Percentiles rank a stretch among this genome's conserved stretches.
Conservation (phyloP, 2,888 invertebrate species). For the Drosophila quasianomalipes region DNA sequence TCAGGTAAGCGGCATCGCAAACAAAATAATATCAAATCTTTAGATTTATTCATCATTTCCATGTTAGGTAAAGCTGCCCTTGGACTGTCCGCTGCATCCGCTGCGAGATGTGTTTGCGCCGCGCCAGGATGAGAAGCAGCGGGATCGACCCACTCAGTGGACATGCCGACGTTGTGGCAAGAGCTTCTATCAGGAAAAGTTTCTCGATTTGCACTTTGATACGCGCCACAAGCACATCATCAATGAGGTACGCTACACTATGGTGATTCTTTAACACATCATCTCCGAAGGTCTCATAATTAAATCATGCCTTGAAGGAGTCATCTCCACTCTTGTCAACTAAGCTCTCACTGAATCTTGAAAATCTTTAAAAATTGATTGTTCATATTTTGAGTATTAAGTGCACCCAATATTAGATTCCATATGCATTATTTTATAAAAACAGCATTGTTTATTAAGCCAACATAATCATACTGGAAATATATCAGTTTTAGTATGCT, state of each 20-base stretch:
- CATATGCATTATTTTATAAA: neutral
- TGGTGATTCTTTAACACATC: neutral
- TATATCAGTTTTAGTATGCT: neutral
- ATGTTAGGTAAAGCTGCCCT: conserved; percentile 90
- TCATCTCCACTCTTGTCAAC: neutral
- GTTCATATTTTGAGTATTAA: too few species aligned
- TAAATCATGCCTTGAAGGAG: too few species aligned
- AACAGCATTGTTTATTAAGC: neutral
- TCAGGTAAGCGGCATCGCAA: conserved; percentile 85
- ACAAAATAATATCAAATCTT: neutral
- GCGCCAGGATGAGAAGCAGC: conserved; percentile 93
- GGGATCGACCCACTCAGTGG: conserved; percentile 95
- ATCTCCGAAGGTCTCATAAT: neutral
- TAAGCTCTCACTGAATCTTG: neutral
- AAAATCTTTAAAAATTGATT: too few species aligned
- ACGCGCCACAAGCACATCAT: conserved; percentile 93
- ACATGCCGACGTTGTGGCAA: conserved; percentile 96
- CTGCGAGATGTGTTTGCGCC: conserved; percentile 94
- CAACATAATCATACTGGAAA: neutral
- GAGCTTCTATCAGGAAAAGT: conserved; percentile 95
- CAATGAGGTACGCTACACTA: conserved; percentile 88
- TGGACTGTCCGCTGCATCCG: conserved; percentile 96
- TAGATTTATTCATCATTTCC: neutral
- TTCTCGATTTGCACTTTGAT: conserved; percentile 95
- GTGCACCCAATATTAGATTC: too few species aligned